Base-by-base conservation (phyloP, 2,113 vertebrate species). In the Planiliza haematocheilus region DNA sequence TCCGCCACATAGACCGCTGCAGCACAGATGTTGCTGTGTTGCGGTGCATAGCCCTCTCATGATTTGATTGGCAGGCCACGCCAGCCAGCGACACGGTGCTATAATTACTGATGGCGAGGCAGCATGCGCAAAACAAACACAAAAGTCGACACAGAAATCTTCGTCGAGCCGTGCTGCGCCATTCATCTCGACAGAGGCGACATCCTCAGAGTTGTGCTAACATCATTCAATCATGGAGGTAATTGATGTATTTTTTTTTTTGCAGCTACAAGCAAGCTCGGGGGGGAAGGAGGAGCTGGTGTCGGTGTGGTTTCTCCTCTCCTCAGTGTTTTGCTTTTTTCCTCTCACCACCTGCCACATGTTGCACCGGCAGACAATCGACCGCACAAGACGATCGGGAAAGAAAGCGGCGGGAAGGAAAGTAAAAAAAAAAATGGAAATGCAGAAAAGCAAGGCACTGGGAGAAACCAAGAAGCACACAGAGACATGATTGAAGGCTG, bases 311-410 rank as follows among this genome's bases (percentile, higher is more conserved):
- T 60, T 83, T 70, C 39, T 42, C 45, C 38, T 11, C 46, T 24
- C 49, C 49, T 60, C 59, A 20, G 56, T 45, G 59, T 59, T 5
- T 30, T 58, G 71, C 50, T 73, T 83, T 75, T n/a, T 74, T 59
- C 21, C 55, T 79, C 75, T 56, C 53, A 57, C 49, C 88, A 89
- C 85, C 91, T 91, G 86, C 83, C 86, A 93, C 91, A 81, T 92
- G 91, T 88, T 93, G 91, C 89, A 77, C 64, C 43, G 42, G 66
- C 77, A 88, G 77, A 91, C 86, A 82, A 85, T 75, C 20, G 50
- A 62, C 51, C 72, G 50, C 62, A 80, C 43, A 55, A 30, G 59
- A 60, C 7, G 65, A 63, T 30, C 46, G 50, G 53, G 37, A 24
- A 61, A 75, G 68, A 68, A 64, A 76, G 66, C 17, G 8, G 72